Conservation (phyloP, 2,113 vertebrate species). For the Pelobates fuscus region DNA sequence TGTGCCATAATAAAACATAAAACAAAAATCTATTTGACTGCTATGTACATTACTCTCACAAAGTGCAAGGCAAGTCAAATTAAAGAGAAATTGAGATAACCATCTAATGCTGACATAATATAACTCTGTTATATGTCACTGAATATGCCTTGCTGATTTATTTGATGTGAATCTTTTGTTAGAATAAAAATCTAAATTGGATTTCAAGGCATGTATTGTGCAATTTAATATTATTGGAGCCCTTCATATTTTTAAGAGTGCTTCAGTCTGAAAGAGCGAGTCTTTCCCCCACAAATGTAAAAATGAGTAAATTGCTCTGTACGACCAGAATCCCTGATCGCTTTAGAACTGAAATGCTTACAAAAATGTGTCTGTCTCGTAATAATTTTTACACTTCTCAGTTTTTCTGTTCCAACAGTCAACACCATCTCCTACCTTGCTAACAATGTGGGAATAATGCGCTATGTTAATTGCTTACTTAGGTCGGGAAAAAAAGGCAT, state of each 20-base stretch:
- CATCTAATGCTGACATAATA: conserved; percentile 28
- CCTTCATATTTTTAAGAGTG: conserved; percentile 68
- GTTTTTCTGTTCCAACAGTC: background rate
- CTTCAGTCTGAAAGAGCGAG: conserved; percentile 67
- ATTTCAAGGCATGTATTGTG: conserved; percentile 58
- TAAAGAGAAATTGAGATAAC: conserved; percentile 46
- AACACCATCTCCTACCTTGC: too few species aligned
- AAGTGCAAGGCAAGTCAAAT: conserved; percentile 37
- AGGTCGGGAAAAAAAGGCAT: too few species aligned
- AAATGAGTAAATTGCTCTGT: conserved; percentile 64
- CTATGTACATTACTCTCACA: conserved; percentile 25
- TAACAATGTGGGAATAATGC: background rate
- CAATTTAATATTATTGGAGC: conserved; percentile 70
- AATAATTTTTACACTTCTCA: conserved; percentile 62
- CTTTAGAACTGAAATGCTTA: conserved; percentile 65
- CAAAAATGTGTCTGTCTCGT: conserved; percentile 55
- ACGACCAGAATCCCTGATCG: conserved; percentile 66
- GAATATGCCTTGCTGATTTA: conserved; percentile 33
- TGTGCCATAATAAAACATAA: conserved; percentile 22
- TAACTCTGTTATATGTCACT: conserved; percentile 40
- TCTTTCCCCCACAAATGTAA: conserved; percentile 63
- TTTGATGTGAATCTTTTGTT: conserved; percentile 42
- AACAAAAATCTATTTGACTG: conserved; percentile 26
- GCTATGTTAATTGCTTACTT: too few species aligned
- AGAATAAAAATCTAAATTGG: conserved; percentile 47